Percentiles rank a stretch among this genome's conserved stretches.
Conservation (phyloP, 2,888 invertebrate genomes). For the Spodoptera littoralis region DNA sequence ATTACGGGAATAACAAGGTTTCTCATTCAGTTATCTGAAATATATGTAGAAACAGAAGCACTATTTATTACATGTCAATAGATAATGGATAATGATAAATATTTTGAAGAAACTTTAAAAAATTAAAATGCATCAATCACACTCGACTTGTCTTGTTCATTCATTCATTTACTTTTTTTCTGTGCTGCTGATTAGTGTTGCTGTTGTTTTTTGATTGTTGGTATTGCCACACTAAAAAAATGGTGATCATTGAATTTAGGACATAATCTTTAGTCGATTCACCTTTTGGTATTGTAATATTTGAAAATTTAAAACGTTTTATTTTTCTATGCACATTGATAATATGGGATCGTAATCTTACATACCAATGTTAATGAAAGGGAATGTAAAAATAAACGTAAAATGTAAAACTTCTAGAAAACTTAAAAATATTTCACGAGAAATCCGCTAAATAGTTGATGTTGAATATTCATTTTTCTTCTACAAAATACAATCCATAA, state of each 20-base stretch:
- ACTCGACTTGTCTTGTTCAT: slow-evolving; percentile 3
- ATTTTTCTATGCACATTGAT: too few species aligned
- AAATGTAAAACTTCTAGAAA: too few species aligned
- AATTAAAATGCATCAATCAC: slow-evolving; percentile 11
- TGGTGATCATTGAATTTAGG: neutral
- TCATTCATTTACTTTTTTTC: slow-evolving; percentile 10
- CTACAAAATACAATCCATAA: too few species aligned
- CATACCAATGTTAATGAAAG: too few species aligned
- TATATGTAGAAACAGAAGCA: slow-evolving; percentile 3
- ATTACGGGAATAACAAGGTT: neutral
- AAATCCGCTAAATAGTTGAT: too few species aligned
- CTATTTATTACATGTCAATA: slow-evolving; percentile 24
- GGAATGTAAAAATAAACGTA: too few species aligned
- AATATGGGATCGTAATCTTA: too few species aligned
- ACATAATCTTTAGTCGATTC: slow-evolving; percentile 2
- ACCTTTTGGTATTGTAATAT: too few species aligned
- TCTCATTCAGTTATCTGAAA: neutral
- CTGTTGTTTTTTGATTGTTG: slow-evolving; percentile 6
- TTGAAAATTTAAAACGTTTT: too few species aligned
- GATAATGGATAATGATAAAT: slow-evolving; percentile 8
- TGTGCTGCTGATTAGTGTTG: slow-evolving; percentile 15
- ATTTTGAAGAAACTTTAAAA: slow-evolving; percentile 14
- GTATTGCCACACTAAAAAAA: neutral
- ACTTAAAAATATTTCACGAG: too few species aligned
- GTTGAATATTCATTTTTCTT: too few species aligned